Evolutionary conservation across 1,140 invertebrate genomes (phyloP), one percentile per base, ranked within the genome.

Genomic region (Drosophila tani): DNA sequence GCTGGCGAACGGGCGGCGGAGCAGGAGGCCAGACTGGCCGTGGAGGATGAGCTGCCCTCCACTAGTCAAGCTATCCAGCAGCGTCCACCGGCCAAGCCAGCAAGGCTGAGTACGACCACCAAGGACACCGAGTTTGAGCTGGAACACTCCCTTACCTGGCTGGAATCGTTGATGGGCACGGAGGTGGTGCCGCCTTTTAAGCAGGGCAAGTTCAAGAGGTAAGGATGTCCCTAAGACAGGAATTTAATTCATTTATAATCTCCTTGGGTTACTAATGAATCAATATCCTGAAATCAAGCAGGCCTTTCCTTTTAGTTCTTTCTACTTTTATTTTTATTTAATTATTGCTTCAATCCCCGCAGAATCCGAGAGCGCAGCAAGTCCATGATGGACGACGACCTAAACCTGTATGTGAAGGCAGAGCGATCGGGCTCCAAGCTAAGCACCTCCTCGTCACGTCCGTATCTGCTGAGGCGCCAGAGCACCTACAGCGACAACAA

Each of bases 111-210:
- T n/a, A 21, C 19, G 8, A 35, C 3, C 21, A 15, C 21, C 46
- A 71, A 12, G 3, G 95, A 95, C 49, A 80, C 94, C 6, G 95
- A 95, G 43, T 93, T 93, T 51, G 94, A 95, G 62, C 86, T 94
- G 35, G 93, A 92, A 29, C 94, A 95, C 79, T 94, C 95, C 3
- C 94, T 95, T 68, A 93, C 93, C 5, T 92, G 95, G 38, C 92
- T 95, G 65, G 95, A 95, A 50, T 90, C 86, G 1, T 21, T 85
- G 7, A 43, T 91, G 60, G 79, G 86, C 47, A 91, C 86, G 0
- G 86, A 90, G 35, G 51, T 82, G 15, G 76, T 86, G 29, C 86
- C 86, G 12, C 38, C 70, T 14, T 77, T 64, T 12, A 90, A 91
- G n/a, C 86, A 77, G 43, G 82, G 86, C 2, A 91, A 80, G 14